A percentile compares a stretch with the other conserved stretches of the same genome.
phyloP scores from a whole-genome alignment of 1,140 invertebrate species.

The Drosophila dunni region DNA sequence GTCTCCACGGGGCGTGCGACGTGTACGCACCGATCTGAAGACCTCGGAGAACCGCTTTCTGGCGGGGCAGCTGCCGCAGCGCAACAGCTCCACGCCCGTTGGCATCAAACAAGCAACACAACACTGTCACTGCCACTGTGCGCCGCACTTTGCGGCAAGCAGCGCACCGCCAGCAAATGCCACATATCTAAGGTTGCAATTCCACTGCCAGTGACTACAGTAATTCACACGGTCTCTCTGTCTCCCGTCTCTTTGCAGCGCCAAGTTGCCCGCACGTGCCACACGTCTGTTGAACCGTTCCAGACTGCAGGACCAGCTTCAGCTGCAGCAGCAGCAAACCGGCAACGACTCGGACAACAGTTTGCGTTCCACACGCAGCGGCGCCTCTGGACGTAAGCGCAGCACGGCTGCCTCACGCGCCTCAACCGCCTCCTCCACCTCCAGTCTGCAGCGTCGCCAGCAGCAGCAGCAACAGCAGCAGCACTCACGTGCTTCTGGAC shows the following conservation, averaged over 20 bases:
- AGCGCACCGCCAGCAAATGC: conserved; percentile 67
- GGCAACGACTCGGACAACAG: conserved; percentile 78
- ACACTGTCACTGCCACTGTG: conserved; percentile 37
- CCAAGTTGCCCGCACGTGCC: conserved; percentile 80
- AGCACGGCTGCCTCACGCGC: conserved; percentile 71
- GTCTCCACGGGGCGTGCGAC: conserved; percentile 84
- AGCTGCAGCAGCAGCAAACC: conserved; percentile 44
- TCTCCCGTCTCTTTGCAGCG: conserved; percentile 61
- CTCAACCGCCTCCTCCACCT: conserved; percentile 72
- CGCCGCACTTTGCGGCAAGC: conserved; percentile 49
- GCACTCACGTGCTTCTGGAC: conserved; percentile 31
- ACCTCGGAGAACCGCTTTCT: conserved; percentile 80
- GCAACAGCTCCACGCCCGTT: conserved; percentile 67
- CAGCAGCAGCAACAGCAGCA: conserved; percentile 58
- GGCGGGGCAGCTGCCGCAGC: conserved; percentile 33
- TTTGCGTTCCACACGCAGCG: conserved; percentile 67
- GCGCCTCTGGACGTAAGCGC: conserved; percentile 53
- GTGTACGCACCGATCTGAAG: conserved; percentile 81
- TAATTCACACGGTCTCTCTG: background rate
- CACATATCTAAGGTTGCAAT: conserved; percentile 70
- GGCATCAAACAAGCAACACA: conserved; percentile 52
- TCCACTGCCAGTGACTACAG: background rate
- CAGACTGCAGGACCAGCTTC: conserved; percentile 75
- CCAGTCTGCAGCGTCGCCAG: conserved; percentile 70
- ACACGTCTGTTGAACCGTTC: conserved; percentile 83